These are phyloP conservation scores for Sipha maydis DNA, from an alignment of 2,888 invertebrate species.

Conservation along the genomic window DNA sequence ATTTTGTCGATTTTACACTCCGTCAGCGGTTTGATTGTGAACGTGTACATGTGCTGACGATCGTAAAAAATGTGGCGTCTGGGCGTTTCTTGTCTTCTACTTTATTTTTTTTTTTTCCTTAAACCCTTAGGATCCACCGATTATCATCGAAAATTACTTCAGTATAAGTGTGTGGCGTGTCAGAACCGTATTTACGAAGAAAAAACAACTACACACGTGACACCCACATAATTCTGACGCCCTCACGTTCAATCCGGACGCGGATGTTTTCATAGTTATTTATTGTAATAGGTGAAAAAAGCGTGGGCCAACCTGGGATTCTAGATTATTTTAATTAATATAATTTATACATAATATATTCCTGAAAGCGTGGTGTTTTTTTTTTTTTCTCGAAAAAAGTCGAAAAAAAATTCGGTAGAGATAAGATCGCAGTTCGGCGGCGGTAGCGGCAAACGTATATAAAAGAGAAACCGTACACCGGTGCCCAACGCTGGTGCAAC, in stretches of 20 bases:
- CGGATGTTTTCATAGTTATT: constrained; percentile 61
- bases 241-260: constrained; percentile 60
- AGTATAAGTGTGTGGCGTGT: background rate
- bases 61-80: constrained; percentile 33
- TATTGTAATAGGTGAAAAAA: constrained; percentile 61
- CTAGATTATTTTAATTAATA: constrained; percentile 62
- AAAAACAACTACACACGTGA: constrained; percentile 36
- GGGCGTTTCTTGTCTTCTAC: background rate
- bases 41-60: constrained; percentile 67
- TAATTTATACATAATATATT: constrained; percentile 49
- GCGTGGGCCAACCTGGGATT: constrained; percentile 56
- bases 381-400: constrained; percentile 20
- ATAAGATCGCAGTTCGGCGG: constrained; percentile 30
- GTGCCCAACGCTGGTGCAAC: background rate
- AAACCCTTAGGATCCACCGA: constrained; percentile 4
- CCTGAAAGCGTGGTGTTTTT: constrained; percentile 40
- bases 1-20: constrained; percentile 76
- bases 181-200: background rate
- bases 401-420: constrained; percentile 47
- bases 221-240: constrained; percentile 55
- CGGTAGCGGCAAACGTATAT: background rate
- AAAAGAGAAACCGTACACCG: background rate
- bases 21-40: constrained; percentile 85
- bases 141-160: background rate
- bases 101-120: background rate